Percentiles rank a stretch among this genome's conserved stretches.
These are phyloP conservation scores for Anabacerthia variegaticeps DNA, from an alignment of 2,797 vertebrate species.

Conservation along the genomic window DNA sequence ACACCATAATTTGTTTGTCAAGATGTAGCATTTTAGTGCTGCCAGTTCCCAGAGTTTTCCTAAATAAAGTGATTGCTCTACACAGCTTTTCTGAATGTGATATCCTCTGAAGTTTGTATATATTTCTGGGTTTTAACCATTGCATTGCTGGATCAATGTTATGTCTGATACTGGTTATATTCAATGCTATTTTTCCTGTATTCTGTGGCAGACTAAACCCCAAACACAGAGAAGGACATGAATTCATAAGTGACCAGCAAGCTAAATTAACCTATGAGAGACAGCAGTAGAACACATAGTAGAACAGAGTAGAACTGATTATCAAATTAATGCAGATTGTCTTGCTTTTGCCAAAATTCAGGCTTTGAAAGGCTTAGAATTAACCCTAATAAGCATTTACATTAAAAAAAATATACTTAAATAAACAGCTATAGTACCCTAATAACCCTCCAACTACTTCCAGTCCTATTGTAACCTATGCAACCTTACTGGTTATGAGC, in stretches of 20 bases:
- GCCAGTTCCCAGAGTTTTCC: background rate
- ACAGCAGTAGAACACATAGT: background rate
- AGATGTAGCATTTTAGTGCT: background rate
- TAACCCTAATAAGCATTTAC: background rate
- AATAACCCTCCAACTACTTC: background rate
- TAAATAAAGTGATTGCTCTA: background rate
- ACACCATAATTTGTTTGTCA: background rate
- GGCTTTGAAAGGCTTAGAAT: background rate
- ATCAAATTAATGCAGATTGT: background rate
- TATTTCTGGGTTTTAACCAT: background rate
- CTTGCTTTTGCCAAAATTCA: background rate
- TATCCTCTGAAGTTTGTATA: background rate
- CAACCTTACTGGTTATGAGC: background rate
- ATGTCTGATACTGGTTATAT: background rate
- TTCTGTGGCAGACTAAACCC: background rate
- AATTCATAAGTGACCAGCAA: background rate
- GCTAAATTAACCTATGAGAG: background rate
- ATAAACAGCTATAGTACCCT: background rate
- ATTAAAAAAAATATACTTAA: background rate
- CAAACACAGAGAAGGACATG: background rate
- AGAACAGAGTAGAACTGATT: background rate
- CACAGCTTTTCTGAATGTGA: background rate
- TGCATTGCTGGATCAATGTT: background rate
- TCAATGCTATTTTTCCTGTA: background rate
- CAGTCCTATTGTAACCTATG: background rate